Conservation (phyloP, 2,888 invertebrate genomes). For the Stenurella melanura region DNA sequence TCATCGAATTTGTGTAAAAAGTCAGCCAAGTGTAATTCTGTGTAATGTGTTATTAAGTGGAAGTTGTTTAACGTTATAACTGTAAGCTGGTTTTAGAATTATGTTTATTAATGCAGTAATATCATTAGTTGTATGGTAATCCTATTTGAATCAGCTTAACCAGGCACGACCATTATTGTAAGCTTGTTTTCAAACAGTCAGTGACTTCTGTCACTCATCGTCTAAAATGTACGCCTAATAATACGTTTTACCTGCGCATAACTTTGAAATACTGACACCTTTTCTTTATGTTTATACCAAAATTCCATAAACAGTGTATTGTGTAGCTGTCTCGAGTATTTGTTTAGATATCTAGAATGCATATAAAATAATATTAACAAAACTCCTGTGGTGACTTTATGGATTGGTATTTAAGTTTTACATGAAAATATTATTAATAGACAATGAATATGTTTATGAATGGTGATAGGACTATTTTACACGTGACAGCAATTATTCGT, state of each 20-base stretch:
- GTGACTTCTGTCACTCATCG: slow-evolving; percentile 58
- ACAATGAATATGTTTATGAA: slow-evolving; percentile 33
- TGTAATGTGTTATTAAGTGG: neutral
- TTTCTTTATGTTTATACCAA: slow-evolving; percentile 57
- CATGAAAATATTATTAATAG: slow-evolving; percentile 10
- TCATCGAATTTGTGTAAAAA: neutral
- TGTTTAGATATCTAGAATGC: slow-evolving; percentile 50
- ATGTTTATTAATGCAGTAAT: neutral
- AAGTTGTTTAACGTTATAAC: neutral
- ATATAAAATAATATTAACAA: slow-evolving; percentile 30
- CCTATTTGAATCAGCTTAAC: neutral
- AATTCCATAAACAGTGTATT: slow-evolving; percentile 52
- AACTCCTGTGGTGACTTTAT: slow-evolving; percentile 34
- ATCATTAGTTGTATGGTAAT: neutral
- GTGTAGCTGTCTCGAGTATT: slow-evolving; percentile 47
- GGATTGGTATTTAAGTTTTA: slow-evolving; percentile 16
- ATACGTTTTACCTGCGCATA: slow-evolving; percentile 55
- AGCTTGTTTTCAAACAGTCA: slow-evolving; percentile 54
- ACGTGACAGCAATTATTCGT: slow-evolving; percentile 5
- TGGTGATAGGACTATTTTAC: slow-evolving; percentile 20
- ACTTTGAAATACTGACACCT: slow-evolving; percentile 60
- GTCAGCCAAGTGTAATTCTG: neutral
- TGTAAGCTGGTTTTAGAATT: neutral
- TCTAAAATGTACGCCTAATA: slow-evolving; percentile 41
- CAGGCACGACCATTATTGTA: slow-evolving; percentile 10